Evolutionary conservation across 2,888 invertebrate species (phyloP), one percentile per base, ranked within the genome.

Genomic region (Zygaena filipendulae): DNA sequence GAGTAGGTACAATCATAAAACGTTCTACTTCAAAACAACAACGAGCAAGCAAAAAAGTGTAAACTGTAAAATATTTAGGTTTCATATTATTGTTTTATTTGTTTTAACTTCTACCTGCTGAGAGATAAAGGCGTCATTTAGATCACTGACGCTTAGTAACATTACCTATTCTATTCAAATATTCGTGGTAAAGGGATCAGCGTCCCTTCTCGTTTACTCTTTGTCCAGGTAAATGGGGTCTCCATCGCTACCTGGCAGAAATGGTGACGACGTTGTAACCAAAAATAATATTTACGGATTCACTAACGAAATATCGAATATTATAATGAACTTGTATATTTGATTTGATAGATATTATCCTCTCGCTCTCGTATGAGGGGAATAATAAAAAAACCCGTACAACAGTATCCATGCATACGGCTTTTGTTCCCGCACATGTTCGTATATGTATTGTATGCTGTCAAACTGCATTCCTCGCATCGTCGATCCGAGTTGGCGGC

Each of bases 401-500:
- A 72, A 68, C 66, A 68, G 56, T n/a, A n/a, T n/a, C n/a, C n/a
- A n/a, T 69, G 70, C 70, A 67, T 57, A 67, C 67, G 70, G 68
- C 77, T 79, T 74, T 79, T 77, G 74, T 77, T 79, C 72, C 70
- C 70, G 70, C 63, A 72, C 60, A 68, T 53, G 47, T 46, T 50
- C 53, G 50, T 47, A 51, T 70, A n/a, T 16, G 7, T 6, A 16
- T 16, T 16, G 67, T 68, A 74, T 69, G 75, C 74, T 69, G 77
- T 77, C 79, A 67, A 69, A 69, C 79, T 59, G 64, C 77, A 79
- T 79, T 79, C 77, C 77, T 64, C 58, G 54, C 66, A 59, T 64
- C 64, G 67, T 66, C 70, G 68, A 72, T 16, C 7, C 16, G 16
- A 16, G 5, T n/a, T n/a, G n/a, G n/a, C n/a, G n/a, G n/a, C n/a